Conservation (phyloP, 2,113 vertebrate species). For the Lagenorhynchus albirostris region DNA sequence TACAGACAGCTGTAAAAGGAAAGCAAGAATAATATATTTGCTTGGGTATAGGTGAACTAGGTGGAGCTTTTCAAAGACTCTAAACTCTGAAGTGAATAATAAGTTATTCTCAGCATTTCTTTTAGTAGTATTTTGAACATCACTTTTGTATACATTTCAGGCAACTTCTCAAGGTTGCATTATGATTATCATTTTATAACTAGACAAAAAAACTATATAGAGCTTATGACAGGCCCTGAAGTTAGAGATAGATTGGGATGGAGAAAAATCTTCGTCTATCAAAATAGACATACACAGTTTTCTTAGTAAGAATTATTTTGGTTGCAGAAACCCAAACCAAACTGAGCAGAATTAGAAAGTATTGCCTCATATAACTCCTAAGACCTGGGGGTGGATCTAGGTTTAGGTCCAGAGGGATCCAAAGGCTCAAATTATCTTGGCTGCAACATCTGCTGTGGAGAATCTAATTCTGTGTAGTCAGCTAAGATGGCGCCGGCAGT, state of each 20-base stretch:
- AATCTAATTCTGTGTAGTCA: conserved; percentile 58
- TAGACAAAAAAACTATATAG: neutral
- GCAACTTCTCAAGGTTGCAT: neutral
- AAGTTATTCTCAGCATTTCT: conserved; percentile 25
- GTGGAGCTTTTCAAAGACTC: conserved; percentile 14
- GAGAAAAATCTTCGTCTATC: neutral
- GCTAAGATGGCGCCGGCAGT: neutral
- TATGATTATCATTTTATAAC: conserved; percentile 15
- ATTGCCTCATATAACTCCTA: conserved; percentile 38
- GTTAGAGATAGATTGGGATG: neutral
- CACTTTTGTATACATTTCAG: conserved; percentile 12
- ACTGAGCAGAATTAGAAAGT: conserved; percentile 13
- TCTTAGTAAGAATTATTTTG: conserved; percentile 51
- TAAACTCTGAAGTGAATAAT: neutral
- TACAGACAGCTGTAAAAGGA: neutral
- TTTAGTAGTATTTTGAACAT: conserved; percentile 7
- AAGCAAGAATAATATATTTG: conserved; percentile 24
- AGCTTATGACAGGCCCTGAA: neutral
- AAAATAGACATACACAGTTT: neutral
- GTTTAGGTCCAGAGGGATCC: conserved; percentile 42
- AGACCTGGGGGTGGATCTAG: conserved; percentile 24
- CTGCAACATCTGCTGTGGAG: conserved; percentile 35
- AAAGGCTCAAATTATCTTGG: conserved; percentile 68
- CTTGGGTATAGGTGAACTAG: neutral
- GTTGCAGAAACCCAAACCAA: conserved; percentile 28